Percentiles rank a stretch among this genome's conserved stretches.
Evolutionary conservation across 2,113 vertebrate species (phyloP).

Genomic region (Drymodes brunneopygia): DNA sequence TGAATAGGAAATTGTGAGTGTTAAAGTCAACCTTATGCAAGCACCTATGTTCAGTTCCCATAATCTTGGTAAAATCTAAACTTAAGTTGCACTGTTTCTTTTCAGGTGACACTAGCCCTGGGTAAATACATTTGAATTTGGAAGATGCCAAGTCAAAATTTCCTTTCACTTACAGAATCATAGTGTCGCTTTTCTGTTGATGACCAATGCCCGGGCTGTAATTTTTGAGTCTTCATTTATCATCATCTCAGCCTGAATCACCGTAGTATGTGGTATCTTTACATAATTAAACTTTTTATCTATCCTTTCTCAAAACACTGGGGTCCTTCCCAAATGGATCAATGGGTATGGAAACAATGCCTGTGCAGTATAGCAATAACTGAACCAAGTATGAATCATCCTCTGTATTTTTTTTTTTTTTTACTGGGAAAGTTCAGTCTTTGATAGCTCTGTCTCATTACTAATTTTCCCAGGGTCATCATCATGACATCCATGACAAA

Average conservation of each 20-base stretch:
- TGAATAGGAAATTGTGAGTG: not conserved
- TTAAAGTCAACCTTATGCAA: not conserved
- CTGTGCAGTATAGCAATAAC: not conserved
- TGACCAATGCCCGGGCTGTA: not conserved
- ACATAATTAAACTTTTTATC: not conserved
- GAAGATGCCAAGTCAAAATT: not conserved
- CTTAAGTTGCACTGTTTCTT: not conserved
- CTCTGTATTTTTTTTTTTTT: not conserved
- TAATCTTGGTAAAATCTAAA: not conserved
- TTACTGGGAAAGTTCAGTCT: not conserved
- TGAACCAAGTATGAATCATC: not conserved
- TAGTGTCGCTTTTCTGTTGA: not conserved
- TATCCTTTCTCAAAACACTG: not conserved
- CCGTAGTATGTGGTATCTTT: not conserved
- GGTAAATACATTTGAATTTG: not conserved
- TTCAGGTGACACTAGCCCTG: not conserved
- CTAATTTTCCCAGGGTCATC: not conserved
- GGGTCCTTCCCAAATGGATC: not conserved
- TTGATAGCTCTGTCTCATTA: fast-evolving
- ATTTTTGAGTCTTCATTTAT: not conserved
- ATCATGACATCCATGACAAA: not conserved
- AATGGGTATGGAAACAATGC: not conserved
- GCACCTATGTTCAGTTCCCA: fast-evolving
- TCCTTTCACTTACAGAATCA: not conserved
- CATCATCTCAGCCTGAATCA: not conserved